phyloP scores from a whole-genome alignment of 1,140 invertebrate species.

The Daktulosphaira vitifoliae region DNA sequence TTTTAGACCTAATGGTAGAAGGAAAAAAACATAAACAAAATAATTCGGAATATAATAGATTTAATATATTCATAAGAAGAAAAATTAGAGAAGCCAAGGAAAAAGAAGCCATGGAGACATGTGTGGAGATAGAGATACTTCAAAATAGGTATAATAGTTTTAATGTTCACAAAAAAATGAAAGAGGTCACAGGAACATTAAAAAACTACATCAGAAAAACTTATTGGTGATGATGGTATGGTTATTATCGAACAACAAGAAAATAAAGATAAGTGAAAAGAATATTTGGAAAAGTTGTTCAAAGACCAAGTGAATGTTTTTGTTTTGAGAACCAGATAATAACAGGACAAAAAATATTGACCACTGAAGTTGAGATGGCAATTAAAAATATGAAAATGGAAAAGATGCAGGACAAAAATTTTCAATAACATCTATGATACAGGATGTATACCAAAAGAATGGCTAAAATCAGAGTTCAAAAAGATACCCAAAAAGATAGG shows the following conservation, averaged over 20 bases:
- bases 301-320: not conserved
- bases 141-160: slow-evolving; percentile 34
- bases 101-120: slow-evolving; percentile 17
- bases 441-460: slow-evolving; percentile 32
- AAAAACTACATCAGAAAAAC: slow-evolving; percentile 1
- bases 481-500: slow-evolving; percentile 14
- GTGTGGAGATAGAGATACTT: slow-evolving; percentile 33
- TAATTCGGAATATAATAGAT: slow-evolving; percentile 30
- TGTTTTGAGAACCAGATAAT: not conserved
- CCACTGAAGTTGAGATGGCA: slow-evolving; percentile 2
- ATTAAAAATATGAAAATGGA: slow-evolving; percentile 11
- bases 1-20: slow-evolving; percentile 35
- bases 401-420: not conserved
- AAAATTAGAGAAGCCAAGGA: slow-evolving; percentile 31
- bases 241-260: slow-evolving; percentile 7
- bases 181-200: slow-evolving; percentile 34
- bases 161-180: slow-evolving; percentile 35
- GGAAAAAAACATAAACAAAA: slow-evolving; percentile 38
- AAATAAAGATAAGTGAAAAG: not conserved
- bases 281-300: not conserved
- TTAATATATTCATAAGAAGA: slow-evolving; percentile 7
- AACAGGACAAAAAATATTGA: not conserved
- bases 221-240: not conserved
- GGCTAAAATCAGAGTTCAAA: slow-evolving; percentile 29
- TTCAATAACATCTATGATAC: slow-evolving; percentile 32